Conservation (phyloP, 2,113 vertebrate species). For the Anser brachyrhynchus region DNA sequence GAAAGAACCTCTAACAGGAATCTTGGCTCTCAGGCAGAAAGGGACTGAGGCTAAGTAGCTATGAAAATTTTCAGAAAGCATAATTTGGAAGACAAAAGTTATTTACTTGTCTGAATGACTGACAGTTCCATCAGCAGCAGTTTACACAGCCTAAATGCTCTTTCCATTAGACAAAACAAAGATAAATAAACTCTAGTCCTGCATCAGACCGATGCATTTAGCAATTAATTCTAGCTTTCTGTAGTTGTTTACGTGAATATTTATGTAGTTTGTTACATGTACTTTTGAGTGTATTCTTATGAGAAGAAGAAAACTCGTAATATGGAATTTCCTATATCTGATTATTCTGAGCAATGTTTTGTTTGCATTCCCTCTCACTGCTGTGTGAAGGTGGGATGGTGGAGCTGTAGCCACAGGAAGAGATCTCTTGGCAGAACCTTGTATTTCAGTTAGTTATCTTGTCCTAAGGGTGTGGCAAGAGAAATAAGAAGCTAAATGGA, state of each 20-base stretch:
- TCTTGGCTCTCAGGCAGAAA: background rate
- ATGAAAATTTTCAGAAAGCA: background rate
- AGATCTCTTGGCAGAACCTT: background rate
- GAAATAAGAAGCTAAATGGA: background rate
- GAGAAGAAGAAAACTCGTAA: background rate
- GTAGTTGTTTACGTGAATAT: background rate
- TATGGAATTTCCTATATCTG: background rate
- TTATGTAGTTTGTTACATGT: background rate
- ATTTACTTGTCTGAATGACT: slow-evolving; percentile 44
- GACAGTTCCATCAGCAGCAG: slow-evolving; percentile 47
- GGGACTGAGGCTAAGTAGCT: background rate
- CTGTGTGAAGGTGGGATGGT: background rate
- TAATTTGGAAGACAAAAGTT: slow-evolving; percentile 12
- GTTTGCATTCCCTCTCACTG: background rate
- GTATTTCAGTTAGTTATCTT: background rate
- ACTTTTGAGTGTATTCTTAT: background rate
- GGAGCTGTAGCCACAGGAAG: background rate
- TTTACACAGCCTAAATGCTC: slow-evolving; percentile 10
- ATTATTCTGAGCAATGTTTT: background rate
- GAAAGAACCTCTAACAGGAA: background rate
- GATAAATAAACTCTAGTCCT: background rate
- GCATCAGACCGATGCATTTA: slow-evolving; percentile 27
- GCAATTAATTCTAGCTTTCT: slow-evolving; percentile 50
- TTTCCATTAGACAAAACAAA: slow-evolving; percentile 48
- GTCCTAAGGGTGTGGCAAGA: background rate